Conservation (phyloP, 1,140 invertebrate genomes). For the Eupristina koningsbergeri region DNA sequence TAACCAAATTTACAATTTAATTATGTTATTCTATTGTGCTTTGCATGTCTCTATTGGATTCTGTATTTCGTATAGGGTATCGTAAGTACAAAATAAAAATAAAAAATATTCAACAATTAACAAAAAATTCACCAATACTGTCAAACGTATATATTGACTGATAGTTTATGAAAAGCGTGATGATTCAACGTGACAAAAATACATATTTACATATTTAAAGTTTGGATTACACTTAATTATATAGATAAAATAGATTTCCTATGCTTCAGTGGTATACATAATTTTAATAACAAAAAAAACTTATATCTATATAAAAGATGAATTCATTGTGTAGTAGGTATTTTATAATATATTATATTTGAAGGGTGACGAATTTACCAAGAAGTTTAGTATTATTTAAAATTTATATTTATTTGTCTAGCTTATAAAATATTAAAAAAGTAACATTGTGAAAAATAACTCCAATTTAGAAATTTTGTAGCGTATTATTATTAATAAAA, state of each 20-base stretch:
- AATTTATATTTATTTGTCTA: too few species aligned
- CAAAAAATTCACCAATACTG: slow-evolving; percentile 29
- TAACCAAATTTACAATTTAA: slow-evolving; percentile 64
- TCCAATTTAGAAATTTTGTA: too few species aligned
- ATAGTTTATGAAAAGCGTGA: background rate
- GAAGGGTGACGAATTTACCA: too few species aligned
- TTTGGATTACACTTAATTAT: too few species aligned
- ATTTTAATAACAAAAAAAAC: background rate
- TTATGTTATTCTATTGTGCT: slow-evolving; percentile 71
- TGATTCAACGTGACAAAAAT: background rate
- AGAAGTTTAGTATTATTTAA: too few species aligned
- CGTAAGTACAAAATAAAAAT: slow-evolving; percentile 70
- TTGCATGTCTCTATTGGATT: slow-evolving; percentile 73
- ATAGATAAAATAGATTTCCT: background rate
- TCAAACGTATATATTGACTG: slow-evolving; percentile 14
- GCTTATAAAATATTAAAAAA: too few species aligned
- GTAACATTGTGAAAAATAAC: too few species aligned
- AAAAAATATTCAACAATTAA: slow-evolving; percentile 50
- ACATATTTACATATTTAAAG: slow-evolving; percentile 3
- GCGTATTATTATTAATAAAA: too few species aligned
- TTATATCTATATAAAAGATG: background rate
- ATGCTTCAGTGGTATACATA: background rate
- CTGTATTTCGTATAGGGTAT: slow-evolving; percentile 72
- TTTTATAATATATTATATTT: too few species aligned
- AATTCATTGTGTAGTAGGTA: too few species aligned